Evolutionary conservation across 2,888 invertebrate genomes (phyloP), one percentile per base, ranked within the genome.

Genomic region (Aphelenchoides bicaudatus): DNA sequence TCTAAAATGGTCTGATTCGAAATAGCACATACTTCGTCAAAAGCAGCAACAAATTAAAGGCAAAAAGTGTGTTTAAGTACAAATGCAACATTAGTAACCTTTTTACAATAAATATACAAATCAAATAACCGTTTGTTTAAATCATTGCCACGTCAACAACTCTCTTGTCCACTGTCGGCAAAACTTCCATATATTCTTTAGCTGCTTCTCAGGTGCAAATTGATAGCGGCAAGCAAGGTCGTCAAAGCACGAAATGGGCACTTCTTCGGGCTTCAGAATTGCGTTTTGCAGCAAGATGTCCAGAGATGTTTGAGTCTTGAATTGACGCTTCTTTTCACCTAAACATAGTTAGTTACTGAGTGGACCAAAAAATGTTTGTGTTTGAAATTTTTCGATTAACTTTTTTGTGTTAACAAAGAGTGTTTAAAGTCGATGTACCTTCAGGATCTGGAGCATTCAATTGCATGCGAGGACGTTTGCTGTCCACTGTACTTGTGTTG

Each of bases 181-280:
- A 29, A 51, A 51, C 19, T 51, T 37, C 53, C 53, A 53, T 8
- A 53, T 49, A 21, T n/a, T n/a, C 13, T 53, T n/a, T 13, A 53
- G 50, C 21, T 48, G 46, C 49, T 48, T 53, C 6, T 52, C 48
- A 3, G 46, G 5, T 1, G 46, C 53, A 51, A 53, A 53, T 21
- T 19, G 53, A 27, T 53, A 53, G 25, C 51, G 53, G n/a, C 47
- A 13, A n/a, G n/a, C 52, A 21, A 53, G 46, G 19, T 53, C 53
- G 46, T 53, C 53, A 39, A 19, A 51, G 3, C 21, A 43, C n/a
- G 37, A 25, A 21, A 51, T 28, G 13, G 37, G 3, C 16, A 51
- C 37, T 34, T 51, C 39, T 21, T n/a, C n/a, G 8, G 52, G 52
- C 37, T 51, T 19, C 3, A 51, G 43, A n/a, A 43, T 21, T n/a